Evolutionary conservation across 2,797 vertebrate species (phyloP).

Genomic region (Nannoperca obscura): DNA sequence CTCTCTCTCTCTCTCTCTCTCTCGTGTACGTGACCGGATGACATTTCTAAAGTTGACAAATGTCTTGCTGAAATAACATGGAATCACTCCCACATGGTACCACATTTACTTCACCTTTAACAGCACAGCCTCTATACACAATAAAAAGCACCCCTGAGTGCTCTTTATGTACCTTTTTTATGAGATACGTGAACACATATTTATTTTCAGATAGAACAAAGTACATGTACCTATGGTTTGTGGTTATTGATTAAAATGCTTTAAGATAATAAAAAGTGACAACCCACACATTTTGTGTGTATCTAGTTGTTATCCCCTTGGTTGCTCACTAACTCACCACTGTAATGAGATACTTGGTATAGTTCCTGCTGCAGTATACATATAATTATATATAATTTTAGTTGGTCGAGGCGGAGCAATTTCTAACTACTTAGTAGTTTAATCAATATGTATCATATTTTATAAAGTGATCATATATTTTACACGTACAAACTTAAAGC

Average conservation of each 20-base stretch:
- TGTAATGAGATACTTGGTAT: neutral
- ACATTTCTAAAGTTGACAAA: slow-evolving; percentile 71
- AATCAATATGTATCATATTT: neutral
- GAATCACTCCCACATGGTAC: slow-evolving; percentile 43
- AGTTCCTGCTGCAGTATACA: no score
- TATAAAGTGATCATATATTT: neutral
- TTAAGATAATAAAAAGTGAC: neutral
- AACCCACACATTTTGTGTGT: neutral
- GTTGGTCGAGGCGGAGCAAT: neutral
- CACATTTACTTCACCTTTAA: slow-evolving; percentile 26
- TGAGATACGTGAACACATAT: neutral
- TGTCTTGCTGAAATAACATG: slow-evolving; percentile 56
- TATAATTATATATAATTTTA: no score
- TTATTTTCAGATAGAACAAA: neutral
- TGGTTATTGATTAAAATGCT: neutral
- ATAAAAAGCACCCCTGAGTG: neutral
- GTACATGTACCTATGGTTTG: neutral
- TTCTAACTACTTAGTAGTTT: neutral
- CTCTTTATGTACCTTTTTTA: slow-evolving; percentile 2
- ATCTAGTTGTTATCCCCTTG: neutral
- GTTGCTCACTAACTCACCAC: neutral
- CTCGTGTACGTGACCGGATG: no score
- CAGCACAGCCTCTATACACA: neutral
- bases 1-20: no score
- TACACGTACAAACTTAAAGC: neutral